Evolutionary conservation across 2,888 invertebrate genomes (phyloP).

Genomic region (Andrena trimmerana): DNA sequence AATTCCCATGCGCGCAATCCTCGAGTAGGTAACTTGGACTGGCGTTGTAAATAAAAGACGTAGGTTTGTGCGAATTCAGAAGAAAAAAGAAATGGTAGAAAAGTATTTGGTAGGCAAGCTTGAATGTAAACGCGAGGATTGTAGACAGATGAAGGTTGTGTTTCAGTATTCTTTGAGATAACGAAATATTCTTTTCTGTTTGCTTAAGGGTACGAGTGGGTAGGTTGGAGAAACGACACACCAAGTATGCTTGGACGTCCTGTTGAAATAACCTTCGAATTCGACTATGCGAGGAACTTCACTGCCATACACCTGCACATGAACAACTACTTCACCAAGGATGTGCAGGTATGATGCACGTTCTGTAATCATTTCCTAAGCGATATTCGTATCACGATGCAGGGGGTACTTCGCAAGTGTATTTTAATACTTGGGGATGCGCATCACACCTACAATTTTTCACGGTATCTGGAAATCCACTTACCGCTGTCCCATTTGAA

Average conservation of each 20-base stretch:
- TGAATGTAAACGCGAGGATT: no score
- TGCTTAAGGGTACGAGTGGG: slow-evolving; percentile 91
- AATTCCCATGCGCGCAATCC: background rate
- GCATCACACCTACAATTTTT: no score
- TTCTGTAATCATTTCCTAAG: slow-evolving; percentile 11
- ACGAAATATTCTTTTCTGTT: background rate
- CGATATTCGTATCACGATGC: no score
- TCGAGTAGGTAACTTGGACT: background rate
- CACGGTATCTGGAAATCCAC: no score
- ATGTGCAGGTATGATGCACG: slow-evolving; percentile 88
- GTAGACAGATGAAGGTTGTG: no score
- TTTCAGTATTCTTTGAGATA: background rate
- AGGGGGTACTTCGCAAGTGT: no score
- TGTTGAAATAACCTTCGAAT: slow-evolving; percentile 92
- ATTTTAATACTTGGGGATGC: no score
- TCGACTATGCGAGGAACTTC: slow-evolving; percentile 92
- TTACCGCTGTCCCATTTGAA: slow-evolving; percentile 12
- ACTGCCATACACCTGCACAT: slow-evolving; percentile 90
- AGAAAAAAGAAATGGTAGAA: no score
- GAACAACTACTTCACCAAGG: slow-evolving; percentile 92
- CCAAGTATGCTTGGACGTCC: slow-evolving; percentile 88
- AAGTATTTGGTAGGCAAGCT: no score
- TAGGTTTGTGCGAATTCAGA: no score
- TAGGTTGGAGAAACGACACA: slow-evolving; percentile 92
- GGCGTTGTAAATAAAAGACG: background rate